Percentiles rank a stretch among this genome's conserved stretches.
Evolutionary conservation across 2,888 invertebrate species (phyloP).

Genomic region (Nymphalis urticae): DNA sequence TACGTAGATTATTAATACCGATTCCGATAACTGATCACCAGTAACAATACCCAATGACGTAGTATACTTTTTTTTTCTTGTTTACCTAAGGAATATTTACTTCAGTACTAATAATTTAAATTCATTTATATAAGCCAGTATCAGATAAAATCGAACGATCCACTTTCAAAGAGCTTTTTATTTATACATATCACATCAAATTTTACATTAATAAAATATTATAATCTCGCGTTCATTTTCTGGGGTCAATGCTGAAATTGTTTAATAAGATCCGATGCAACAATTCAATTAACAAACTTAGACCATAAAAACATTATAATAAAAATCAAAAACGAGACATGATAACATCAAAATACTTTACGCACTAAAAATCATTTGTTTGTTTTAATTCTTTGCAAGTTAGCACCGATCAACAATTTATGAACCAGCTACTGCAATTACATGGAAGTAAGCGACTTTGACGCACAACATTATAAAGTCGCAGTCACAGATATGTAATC

Average conservation of each 20-base stretch:
- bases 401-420: constrained; percentile 5
- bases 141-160: constrained; percentile 50
- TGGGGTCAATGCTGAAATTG: constrained; percentile 57
- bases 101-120: neutral
- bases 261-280: constrained; percentile 49
- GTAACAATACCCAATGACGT: neutral
- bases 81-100: neutral
- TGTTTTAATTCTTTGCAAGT: neutral
- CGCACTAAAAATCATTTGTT: constrained; percentile 12
- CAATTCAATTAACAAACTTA: constrained; percentile 44
- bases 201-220: constrained; percentile 62
- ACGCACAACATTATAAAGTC: no score
- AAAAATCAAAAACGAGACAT: constrained; percentile 9
- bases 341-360: constrained; percentile 7
- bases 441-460: no score
- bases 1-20: no score
- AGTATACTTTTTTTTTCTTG: constrained; percentile 9
- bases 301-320: constrained; percentile 42
- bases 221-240: constrained; percentile 46
- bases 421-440: neutral
- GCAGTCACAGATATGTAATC: no score
- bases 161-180: constrained; percentile 51
- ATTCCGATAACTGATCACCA: neutral
- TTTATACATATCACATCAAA: constrained; percentile 70
- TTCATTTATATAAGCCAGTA: constrained; percentile 4